Evolutionary conservation across 2,888 invertebrate genomes (phyloP), one percentile per base, ranked within the genome.

Genomic region (Drosophila kuntzei): DNA sequence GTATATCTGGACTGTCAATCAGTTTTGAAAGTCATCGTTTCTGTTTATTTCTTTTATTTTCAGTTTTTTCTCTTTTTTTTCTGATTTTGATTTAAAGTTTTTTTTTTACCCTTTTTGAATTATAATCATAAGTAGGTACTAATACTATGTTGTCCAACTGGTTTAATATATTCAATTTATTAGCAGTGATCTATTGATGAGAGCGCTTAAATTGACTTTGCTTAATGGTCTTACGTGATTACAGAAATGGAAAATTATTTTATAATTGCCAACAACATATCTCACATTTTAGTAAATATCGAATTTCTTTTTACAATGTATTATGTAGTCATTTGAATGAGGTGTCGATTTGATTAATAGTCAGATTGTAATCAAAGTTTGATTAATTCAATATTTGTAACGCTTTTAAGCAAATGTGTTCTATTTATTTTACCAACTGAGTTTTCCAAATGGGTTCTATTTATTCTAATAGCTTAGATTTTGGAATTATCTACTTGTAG

Each of bases 1-100:
- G 58, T 64, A 68, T 77, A 89, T 91, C 90, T 87, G 64, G 80
- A 50, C 79, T 90, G 91, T 91, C 91, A 90, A 90, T 90, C 91
- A 90, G 79, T 86, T 87, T 71, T 79, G 74, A 84, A 81, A 81
- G 87, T 88, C 87, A 87, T 86, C 80, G 80, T 83, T 73, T 74
- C 53, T 44, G 58, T 59, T 46, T 62, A 32, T 32, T 47, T 47
- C 41, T 46, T 53, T 34, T 32, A 36, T 49, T 61, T 32, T 36
- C 22, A 46, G 62, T 50, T 47, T 61, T 41, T 44, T 49, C 47
- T 44, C 25, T 47, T 62, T 36, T 14, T 41, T 51, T 61, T 39
- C 20, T 54, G 18, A 32, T 32, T 59, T 64, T 64, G 50, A 37
- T 46, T 59, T 51, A 44, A 29, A 43, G 57, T 70, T 61, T 59